Base-by-base conservation (phyloP, 2,797 vertebrate species). In the Heterohyrax brucei region DNA sequence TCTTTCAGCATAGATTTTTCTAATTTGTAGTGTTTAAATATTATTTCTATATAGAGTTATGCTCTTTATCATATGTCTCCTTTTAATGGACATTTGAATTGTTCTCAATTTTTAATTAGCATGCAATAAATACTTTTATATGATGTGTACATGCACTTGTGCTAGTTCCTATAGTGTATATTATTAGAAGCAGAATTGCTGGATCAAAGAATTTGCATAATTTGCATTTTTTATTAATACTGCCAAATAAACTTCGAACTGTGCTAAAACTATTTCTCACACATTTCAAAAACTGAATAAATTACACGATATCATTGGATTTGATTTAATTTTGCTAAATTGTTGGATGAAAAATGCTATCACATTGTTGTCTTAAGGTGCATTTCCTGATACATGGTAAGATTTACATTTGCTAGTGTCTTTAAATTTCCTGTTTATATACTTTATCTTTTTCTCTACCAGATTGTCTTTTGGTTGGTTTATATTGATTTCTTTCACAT, bases 271-370 rank as follows among this genome's bases (percentile, higher is more conserved):
- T 81, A 14, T 82, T 82, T 68, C 10, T 82, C 19, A 88, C 50
- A 82, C 48, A 93, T 82, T 33, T 88, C 44, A 88, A 88, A 88
- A 12, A 33, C 48, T 59, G 44, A 83, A 83, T 77, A 76, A 88
- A 83, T 68, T 68, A 39, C 46, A 3, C 75, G 5, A 1, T 68
- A 66, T 75, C 28, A 46, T 59, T 78, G 28, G 22, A 76, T 76
- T 28, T 75, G n/a, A 30, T 48, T 62, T 73, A 81, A 72, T 39
- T 72, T 86, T 87, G 30, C 14, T 24, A 87, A 73, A 39, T 24
- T 30, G 7, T 73, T 70, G 30, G 30, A 59, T 88, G 13, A 59
- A 82, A 80, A 59, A 6, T 14, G 13, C 2, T 64, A 3, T 46
- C 70, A 82, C 0, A 3, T 70, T 59, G 16, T 50, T 61, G 21